Evolutionary conservation across 2,888 invertebrate species (phyloP).

Genomic region (Trichogramma dendrolimi): DNA sequence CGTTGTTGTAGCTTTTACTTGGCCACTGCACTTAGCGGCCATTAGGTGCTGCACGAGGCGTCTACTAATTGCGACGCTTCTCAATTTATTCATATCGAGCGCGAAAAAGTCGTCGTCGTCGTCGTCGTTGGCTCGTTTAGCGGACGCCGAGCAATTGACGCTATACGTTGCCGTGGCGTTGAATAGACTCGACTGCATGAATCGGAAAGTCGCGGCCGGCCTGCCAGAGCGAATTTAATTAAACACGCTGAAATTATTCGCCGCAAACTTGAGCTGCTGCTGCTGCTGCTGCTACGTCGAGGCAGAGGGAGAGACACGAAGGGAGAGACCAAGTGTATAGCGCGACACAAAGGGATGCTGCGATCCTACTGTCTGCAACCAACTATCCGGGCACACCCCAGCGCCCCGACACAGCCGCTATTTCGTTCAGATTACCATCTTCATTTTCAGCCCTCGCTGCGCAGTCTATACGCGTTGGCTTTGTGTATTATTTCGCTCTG

Average conservation of each 20-base stretch:
- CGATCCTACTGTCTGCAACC: too few relatives aligned
- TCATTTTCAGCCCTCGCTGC: constrained; percentile 43
- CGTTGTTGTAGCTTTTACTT: too few relatives aligned
- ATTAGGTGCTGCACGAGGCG: too few relatives aligned
- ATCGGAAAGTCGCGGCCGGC: neutral
- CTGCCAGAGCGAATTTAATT: constrained; percentile 44
- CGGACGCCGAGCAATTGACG: neutral
- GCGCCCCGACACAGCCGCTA: constrained; percentile 26
- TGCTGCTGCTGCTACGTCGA: constrained; percentile 3
- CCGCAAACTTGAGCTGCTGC: constrained; percentile 4
- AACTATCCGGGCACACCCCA: too few relatives aligned
- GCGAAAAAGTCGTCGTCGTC: neutral
- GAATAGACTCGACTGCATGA: constrained; percentile 10
- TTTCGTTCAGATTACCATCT: constrained; percentile 48
- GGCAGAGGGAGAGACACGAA: neutral
- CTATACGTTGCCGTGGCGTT: too few relatives aligned
- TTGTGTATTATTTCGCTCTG: neutral
- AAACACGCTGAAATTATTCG: constrained; percentile 43
- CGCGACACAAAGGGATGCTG: constrained; percentile 30
- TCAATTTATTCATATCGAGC: too few relatives aligned
- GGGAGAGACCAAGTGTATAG: constrained; percentile 9
- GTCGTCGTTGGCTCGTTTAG: neutral
- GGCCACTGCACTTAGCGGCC: too few relatives aligned
- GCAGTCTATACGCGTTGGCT: neutral
- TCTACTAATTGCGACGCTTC: too few relatives aligned